phyloP scores from a whole-genome alignment of 2,113 vertebrate species.

The Leptocoma aspasia region DNA sequence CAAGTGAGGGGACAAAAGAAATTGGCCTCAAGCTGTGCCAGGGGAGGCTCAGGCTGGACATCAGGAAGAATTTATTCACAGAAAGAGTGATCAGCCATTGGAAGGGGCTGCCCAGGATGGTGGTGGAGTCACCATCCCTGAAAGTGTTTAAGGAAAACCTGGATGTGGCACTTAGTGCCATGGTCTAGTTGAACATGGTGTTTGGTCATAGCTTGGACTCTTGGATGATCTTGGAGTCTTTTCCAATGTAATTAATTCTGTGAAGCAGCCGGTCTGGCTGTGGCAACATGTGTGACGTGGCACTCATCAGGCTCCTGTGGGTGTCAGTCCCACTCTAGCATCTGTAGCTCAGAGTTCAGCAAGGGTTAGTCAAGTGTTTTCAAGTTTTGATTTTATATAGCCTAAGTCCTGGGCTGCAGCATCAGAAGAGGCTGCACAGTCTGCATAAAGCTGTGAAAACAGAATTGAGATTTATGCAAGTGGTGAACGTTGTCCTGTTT shows the following conservation, averaged over 20 bases:
- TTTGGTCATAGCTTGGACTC: background rate
- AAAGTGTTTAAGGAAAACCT: background rate
- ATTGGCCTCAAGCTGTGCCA: background rate
- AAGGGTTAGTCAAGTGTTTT: background rate
- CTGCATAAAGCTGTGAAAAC: background rate
- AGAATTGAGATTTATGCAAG: background rate
- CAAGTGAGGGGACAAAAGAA: background rate
- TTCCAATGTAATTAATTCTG: background rate
- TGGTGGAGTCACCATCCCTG: background rate
- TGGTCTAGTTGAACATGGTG: background rate
- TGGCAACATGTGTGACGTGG: accelerated
- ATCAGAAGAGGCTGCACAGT: background rate
- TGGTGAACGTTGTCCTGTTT: background rate
- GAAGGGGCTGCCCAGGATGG: background rate
- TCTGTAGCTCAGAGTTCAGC: background rate
- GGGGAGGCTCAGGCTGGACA: background rate
- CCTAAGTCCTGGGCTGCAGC: background rate
- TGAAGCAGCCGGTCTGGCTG: background rate
- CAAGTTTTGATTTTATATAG: background rate
- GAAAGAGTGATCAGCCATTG: background rate
- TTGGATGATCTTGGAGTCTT: background rate
- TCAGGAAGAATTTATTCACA: background rate
- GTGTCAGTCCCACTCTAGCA: background rate
- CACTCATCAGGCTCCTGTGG: accelerated
- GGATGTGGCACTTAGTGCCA: background rate